A percentile compares a stretch with the other conserved stretches of the same genome.
phyloP scores from a whole-genome alignment of 2,888 invertebrate genomes.

The Polia nebulosa region DNA sequence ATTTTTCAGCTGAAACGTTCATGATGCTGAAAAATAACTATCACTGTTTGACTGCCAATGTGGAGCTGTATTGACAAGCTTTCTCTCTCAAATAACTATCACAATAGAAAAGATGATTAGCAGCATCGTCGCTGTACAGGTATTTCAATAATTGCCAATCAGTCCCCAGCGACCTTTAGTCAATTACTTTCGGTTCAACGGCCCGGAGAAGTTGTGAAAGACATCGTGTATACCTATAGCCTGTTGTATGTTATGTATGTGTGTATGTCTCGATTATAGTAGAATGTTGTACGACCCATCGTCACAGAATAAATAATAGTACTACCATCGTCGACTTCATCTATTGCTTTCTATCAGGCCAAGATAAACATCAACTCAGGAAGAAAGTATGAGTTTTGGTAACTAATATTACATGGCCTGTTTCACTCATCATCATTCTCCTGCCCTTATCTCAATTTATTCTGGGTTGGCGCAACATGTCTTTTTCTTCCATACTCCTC shows the following conservation, averaged over 20 bases:
- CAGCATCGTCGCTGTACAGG: constrained; percentile 8
- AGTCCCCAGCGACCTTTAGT: constrained; percentile 43
- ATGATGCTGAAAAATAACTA: background rate
- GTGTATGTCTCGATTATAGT: background rate
- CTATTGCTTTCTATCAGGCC: no score
- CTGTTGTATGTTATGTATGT: background rate
- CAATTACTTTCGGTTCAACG: constrained; percentile 38
- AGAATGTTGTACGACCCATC: no score
- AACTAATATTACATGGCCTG: no score
- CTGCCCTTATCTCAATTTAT: no score
- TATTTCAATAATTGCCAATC: constrained; percentile 47
- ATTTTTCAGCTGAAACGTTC: background rate
- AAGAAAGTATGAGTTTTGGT: no score
- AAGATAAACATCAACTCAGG: no score
- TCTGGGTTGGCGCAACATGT: no score
- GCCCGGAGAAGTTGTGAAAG: constrained; percentile 13
- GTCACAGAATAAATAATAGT: no score
- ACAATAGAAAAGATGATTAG: constrained; percentile 31
- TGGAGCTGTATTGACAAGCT: background rate
- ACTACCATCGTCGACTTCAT: no score
- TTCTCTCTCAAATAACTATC: constrained; percentile 1
- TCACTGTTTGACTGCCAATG: background rate
- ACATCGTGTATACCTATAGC: constrained; percentile 13
- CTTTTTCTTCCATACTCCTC: no score
- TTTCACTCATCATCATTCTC: no score